phyloP scores from a whole-genome alignment of 1,140 invertebrate species.

The Pteromalus puparum region DNA sequence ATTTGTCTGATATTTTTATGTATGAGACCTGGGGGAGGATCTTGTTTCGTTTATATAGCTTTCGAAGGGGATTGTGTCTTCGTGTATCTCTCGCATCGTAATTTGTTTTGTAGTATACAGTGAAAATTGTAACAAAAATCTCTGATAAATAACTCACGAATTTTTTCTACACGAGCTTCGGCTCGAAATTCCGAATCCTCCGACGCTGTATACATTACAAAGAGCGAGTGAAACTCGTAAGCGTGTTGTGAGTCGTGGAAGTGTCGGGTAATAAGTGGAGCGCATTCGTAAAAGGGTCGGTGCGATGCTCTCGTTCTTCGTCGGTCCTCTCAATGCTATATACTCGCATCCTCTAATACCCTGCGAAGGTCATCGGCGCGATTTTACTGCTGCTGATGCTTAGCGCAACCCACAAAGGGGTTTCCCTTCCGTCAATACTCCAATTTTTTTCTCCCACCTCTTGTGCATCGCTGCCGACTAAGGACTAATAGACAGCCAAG shows the following conservation, averaged over 20 bases:
- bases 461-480: conserved; percentile 49
- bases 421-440: conserved; percentile 72
- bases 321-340: neutral
- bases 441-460: conserved; percentile 67
- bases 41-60: conserved; percentile 3
- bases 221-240: neutral
- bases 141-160: no score
- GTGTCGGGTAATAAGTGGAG: neutral
- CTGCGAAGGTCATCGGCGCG: conserved; percentile 30
- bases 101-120: no score
- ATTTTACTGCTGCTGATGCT: neutral
- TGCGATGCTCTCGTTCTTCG: neutral
- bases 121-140: no score
- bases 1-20: conserved; percentile 51
- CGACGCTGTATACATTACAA: no score
- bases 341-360: conserved; percentile 36
- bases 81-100: neutral
- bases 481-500: conserved; percentile 68
- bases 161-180: no score
- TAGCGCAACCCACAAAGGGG: conserved; percentile 54
- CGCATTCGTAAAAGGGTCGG: neutral
- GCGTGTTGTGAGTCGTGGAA: neutral
- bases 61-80: neutral
- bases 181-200: no score
- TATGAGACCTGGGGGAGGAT: conserved; percentile 25